Evolutionary conservation across 1,140 invertebrate genomes (phyloP), one percentile per base, ranked within the genome.

Genomic region (Druon quercuslanigerum): DNA sequence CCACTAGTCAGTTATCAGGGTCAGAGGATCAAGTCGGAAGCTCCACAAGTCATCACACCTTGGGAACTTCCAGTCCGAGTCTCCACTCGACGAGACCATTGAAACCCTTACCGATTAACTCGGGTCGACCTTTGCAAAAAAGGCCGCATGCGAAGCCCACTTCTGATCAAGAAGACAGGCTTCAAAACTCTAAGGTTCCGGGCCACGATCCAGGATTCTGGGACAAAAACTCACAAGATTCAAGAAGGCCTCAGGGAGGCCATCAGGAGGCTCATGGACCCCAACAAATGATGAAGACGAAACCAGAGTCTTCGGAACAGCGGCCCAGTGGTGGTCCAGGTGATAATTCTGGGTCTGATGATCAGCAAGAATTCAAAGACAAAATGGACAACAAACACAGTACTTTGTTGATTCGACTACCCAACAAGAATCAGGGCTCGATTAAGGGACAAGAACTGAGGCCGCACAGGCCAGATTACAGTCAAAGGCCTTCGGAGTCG

Each of bases 91-190:
- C 51, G 6, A 78, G 70, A 13, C 73, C 82, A 11, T 77, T 82
- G 20, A 86, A 87, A 81, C 85, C 87, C 19, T 20, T 79, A 17
- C 71, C 75, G 20, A 79, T 60, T 9, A 78, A 76, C 40, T 78
- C 83, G 12, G 82, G 79, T 25, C 81, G 88, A 56, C 86, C 85
- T 3, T 66, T 86, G 57, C 89, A 90, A 52, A 90, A 90, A 72
- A 86, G 86, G 66, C 90, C 87, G 14, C 87, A 89, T 46, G 84
- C 84, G 3, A 89, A 89, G 60, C 87, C 90, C 0, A 85, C 84
- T 66, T 84, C 85, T 8, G 82, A 87, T 51, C 86, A 87, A 73
- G 85, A 87, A n/a, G 80, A 88, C 14, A 81, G 84, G 51, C 73
- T 87, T 51, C 84, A 87, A 50, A 79, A 83, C 6, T 79, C 85